These are phyloP conservation scores for Chymomyza costata DNA, from an alignment of 1,140 invertebrate genomes.

Conservation along the genomic window DNA sequence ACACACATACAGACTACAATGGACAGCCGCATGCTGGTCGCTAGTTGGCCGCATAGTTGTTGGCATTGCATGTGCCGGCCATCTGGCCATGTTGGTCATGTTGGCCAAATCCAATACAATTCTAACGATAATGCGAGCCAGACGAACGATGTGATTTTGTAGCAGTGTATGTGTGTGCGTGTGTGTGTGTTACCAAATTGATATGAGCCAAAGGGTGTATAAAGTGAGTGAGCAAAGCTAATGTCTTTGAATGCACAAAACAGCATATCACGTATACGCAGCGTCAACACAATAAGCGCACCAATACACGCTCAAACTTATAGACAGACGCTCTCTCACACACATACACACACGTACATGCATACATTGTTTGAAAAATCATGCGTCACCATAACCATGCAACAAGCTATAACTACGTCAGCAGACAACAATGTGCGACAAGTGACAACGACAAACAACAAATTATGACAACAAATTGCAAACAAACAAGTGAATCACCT, in stretches of 20 bases:
- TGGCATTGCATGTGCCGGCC: constrained; percentile 22
- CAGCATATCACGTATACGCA: no score
- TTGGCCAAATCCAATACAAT: constrained; percentile 64
- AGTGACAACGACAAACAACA: constrained; percentile 24
- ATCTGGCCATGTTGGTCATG: constrained; percentile 35
- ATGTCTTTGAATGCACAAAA: no score
- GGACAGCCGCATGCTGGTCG: constrained; percentile 42
- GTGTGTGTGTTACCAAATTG: no score
- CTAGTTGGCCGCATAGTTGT: constrained; percentile 30
- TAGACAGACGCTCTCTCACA: neutral
- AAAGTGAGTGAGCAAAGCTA: constrained; percentile 37
- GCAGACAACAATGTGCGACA: constrained; percentile 7
- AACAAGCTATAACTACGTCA: constrained; percentile 21
- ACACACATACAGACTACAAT: constrained; percentile 22
- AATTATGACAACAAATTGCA: constrained; percentile 71
- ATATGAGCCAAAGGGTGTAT: no score
- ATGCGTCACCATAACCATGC: constrained; percentile 53
- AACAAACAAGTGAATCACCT: constrained; percentile 71
- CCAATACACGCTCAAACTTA: constrained; percentile 8
- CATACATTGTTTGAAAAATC: constrained; percentile 19
- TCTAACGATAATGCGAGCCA: constrained; percentile 65
- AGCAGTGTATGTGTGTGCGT: no score
- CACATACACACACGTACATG: neutral
- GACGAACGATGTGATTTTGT: constrained; percentile 30
- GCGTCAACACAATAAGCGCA: constrained; percentile 37